Evolutionary conservation across 1,140 invertebrate genomes (phyloP), one percentile per base, ranked within the genome.

Genomic region (Helicoverpa armigera): DNA sequence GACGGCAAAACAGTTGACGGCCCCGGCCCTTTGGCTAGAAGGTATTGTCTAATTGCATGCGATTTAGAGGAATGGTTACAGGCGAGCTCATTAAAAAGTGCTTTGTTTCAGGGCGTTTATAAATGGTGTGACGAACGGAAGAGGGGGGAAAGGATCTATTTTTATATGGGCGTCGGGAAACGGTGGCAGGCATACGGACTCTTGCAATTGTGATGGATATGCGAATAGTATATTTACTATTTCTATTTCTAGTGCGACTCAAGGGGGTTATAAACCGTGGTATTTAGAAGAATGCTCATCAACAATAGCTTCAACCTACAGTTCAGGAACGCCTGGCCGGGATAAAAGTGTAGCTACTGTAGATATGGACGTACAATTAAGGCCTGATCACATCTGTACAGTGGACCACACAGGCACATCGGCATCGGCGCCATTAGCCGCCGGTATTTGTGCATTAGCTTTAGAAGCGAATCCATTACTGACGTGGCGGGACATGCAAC

Each of bases 131-230:
- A 98, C 97, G 23, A 98, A 97, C 89, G 99, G 99, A 43, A 97
- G 99, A 35, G 96, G 97, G 85, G 99, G 99, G 12, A 98, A 98
- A 94, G 99, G 99, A 31, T 99, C 98, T 23, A 99, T 99, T 87
- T 99, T 99, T 95, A 98, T 99, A n/a, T 99, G 99, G 99, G 99
- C 99, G 1, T 99, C 98, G 3, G 99, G 99, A 29, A 99, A 99
- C 92, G 99, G 99, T 16, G 99, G 99, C 9, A 96, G 98, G 74
- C 97, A 98, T 89, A 98, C 98, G 2, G 99, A 99, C 89, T 99
- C 98, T 0, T 99, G 99, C 92, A 99, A 99, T 95, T 99, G 99
- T 95, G 99, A 99, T 94, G 99, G 99, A 3, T 99, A 99, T 94
- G 99, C 99, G 12, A 99, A 99, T 91, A 99, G 98, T 84, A 99